Conservation (phyloP, 2,888 invertebrate genomes). For the Pyrochroa serraticornis region DNA sequence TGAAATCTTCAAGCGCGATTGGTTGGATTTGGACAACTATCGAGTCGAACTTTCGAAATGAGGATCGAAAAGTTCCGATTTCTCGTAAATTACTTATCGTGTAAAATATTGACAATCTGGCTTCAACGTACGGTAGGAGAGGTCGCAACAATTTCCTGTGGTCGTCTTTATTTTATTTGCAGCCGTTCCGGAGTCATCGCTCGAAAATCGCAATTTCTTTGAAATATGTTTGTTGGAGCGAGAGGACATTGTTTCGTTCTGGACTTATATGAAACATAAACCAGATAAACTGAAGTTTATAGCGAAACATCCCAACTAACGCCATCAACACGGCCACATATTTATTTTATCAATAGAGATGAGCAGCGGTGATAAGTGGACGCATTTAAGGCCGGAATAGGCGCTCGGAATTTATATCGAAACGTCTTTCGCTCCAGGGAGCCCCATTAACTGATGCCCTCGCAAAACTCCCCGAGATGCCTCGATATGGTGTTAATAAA, state of each 20-base stretch:
- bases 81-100: conserved; percentile 20
- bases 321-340: too few relatives aligned
- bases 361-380: too few relatives aligned
- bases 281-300: conserved; percentile 24
- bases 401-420: too few relatives aligned
- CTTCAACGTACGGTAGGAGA: conserved; percentile 7
- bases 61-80: neutral
- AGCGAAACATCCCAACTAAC: conserved; percentile 11
- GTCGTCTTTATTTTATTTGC: conserved; percentile 29
- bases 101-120: conserved; percentile 23
- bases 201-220: conserved; percentile 34
- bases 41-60: too few relatives aligned
- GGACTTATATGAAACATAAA: conserved; percentile 25
- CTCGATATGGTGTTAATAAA: too few relatives aligned
- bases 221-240: conserved; percentile 29
- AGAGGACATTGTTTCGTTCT: conserved; percentile 19
- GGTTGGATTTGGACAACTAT: too few relatives aligned
- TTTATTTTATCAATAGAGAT: too few relatives aligned
- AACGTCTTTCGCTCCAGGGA: too few relatives aligned
- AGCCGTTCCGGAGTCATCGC: conserved; percentile 33
- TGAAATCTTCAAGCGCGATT: too few relatives aligned
- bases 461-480: too few relatives aligned
- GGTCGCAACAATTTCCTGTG: conserved; percentile 22
- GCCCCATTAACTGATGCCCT: too few relatives aligned
- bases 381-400: too few relatives aligned